Percentiles rank a stretch among this genome's conserved stretches.
Conservation (phyloP, 2,888 invertebrate genomes). For the Phrixothrix hirtus region DNA sequence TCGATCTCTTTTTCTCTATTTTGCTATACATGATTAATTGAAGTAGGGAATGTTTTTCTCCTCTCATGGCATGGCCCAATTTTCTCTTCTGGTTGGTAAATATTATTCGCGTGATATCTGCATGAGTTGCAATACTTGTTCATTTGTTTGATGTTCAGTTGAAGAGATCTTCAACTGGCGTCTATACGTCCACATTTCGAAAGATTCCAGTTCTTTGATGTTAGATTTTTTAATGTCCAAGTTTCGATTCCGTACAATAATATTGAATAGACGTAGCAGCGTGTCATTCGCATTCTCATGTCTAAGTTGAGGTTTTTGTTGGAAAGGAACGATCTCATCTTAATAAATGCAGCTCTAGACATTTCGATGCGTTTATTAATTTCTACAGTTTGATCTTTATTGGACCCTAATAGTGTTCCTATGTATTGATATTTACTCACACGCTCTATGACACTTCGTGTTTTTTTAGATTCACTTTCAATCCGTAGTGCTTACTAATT, state of each 20-base stretch:
- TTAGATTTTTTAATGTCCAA: neutral
- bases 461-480: neutral
- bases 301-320: neutral
- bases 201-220: neutral
- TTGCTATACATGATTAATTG: neutral
- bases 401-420: too few species aligned
- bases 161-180: neutral
- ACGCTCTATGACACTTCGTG: neutral
- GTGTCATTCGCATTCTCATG: neutral
- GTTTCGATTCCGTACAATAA: neutral
- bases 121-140: neutral
- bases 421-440: too few species aligned
- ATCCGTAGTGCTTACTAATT: neutral
- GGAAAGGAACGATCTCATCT: neutral
- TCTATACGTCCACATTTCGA: neutral
- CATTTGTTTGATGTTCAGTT: neutral
- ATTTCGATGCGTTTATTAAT: too few species aligned
- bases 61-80: neutral
- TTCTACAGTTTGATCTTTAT: too few species aligned
- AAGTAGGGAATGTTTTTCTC: neutral
- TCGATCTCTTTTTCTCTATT: neutral
- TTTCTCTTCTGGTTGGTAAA: neutral
- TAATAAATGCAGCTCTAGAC: neutral
- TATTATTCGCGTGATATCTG: too few species aligned
- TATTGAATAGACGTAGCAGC: neutral